A percentile compares a stretch with the other conserved stretches of the same genome.
Evolutionary conservation across 2,113 vertebrate genomes (phyloP).

Genomic region (Fregata magnificens): DNA sequence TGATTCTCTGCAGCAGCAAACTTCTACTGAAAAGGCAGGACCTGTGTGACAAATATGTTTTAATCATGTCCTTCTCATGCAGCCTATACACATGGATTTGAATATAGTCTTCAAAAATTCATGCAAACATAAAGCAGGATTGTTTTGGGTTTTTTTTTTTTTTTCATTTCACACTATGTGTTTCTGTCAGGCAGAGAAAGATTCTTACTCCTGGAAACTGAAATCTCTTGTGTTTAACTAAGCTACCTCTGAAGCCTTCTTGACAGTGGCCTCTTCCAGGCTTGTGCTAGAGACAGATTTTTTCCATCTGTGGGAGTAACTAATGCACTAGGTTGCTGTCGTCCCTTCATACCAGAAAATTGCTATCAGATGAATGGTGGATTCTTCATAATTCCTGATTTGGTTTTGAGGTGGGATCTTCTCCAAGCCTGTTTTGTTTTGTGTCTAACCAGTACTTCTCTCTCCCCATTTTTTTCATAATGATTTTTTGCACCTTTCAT

Average conservation of each 20-base stretch:
- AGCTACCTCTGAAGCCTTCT: not conserved
- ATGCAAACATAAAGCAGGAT: not conserved
- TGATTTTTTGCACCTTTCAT: not conserved
- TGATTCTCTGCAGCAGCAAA: not conserved
- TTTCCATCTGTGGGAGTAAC: not conserved
- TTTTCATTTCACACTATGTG: not conserved
- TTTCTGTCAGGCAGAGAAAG: not conserved
- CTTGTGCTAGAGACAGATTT: not conserved
- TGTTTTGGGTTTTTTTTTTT: not conserved
- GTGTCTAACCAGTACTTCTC: not conserved
- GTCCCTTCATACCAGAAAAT: not conserved
- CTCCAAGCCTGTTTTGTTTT: not conserved
- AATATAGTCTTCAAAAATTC: not conserved
- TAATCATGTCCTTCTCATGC: not conserved
- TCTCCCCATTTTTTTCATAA: not conserved
- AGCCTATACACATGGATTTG: not conserved
- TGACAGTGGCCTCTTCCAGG: not conserved
- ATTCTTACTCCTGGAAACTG: not conserved
- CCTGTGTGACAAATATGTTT: not conserved
- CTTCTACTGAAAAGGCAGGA: not conserved
- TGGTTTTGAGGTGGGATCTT: not conserved
- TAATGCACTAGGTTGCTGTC: not conserved
- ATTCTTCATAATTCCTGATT: not conserved
- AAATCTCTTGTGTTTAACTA: not conserved
- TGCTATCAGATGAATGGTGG: not conserved